Conservation (phyloP, 2,797 vertebrate species). For the Anomalospiza imberbis region DNA sequence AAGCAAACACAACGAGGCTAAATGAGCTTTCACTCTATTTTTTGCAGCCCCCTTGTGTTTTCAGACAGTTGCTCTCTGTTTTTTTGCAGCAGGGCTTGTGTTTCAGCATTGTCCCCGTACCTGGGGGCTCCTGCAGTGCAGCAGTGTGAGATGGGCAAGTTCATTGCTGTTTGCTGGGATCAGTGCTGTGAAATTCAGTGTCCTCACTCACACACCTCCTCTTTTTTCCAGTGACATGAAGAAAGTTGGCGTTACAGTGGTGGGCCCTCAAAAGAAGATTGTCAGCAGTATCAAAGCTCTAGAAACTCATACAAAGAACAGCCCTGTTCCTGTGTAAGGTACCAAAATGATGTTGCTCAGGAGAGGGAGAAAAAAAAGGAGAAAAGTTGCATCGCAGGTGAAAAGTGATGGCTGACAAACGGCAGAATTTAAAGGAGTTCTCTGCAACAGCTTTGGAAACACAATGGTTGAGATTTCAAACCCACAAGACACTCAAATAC, state of each 20-base stretch:
- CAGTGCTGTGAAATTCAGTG: background rate
- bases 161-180: background rate
- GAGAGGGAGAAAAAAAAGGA: constrained; percentile 2
- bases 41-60: background rate
- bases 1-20: background rate
- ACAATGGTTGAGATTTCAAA: constrained; percentile 49
- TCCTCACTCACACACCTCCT: background rate
- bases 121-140: background rate
- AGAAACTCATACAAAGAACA: constrained; percentile 92
- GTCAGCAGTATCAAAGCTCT: constrained; percentile 95
- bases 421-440: constrained; percentile 9
- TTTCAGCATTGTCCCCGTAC: background rate
- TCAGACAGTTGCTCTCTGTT: background rate
- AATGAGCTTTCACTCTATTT: background rate
- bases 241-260: constrained; percentile 92
- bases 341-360: constrained; percentile 41
- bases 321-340: constrained; percentile 91
- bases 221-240: constrained; percentile 86
- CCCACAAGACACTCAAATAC: constrained; percentile 73
- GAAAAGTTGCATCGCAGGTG: constrained; percentile 2
- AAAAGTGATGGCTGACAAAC: constrained; percentile 33
- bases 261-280: constrained; percentile 95
- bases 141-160: accelerated
- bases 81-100: background rate
- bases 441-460: constrained; percentile 42